Conservation (phyloP, 2,888 invertebrate genomes). For the Agrochola macilenta region DNA sequence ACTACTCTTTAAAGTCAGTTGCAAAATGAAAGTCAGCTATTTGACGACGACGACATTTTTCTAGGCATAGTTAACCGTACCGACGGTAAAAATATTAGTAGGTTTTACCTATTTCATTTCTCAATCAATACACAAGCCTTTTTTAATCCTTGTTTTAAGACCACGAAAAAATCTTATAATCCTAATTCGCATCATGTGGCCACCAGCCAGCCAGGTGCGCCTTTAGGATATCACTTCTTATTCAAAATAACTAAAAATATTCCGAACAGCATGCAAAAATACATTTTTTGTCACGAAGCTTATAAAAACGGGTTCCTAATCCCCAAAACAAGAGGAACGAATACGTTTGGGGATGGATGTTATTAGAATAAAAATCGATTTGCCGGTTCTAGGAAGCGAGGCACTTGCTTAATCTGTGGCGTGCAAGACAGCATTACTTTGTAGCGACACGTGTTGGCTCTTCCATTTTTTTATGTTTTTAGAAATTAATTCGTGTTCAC, state of each 20-base stretch:
- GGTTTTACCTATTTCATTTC: background rate
- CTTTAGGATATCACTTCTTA: constrained; percentile 66
- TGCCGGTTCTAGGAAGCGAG: constrained; percentile 83
- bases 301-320: constrained; percentile 76
- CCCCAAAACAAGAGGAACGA: constrained; percentile 79
- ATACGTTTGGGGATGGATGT: constrained; percentile 65
- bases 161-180: constrained; percentile 19
- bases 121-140: background rate
- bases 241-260: constrained; percentile 59
- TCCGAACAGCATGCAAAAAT: constrained; percentile 67
- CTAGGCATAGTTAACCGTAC: too few relatives aligned
- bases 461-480: constrained; percentile 67
- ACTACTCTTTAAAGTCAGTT: background rate
- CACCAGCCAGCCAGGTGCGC: constrained; percentile 61
- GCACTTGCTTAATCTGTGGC: constrained; percentile 88
- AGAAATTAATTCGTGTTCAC: constrained; percentile 54
- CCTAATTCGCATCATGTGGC: constrained; percentile 41
- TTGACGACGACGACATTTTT: background rate
- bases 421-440: constrained; percentile 82
- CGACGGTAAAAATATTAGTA: background rate
- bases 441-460: constrained; percentile 83
- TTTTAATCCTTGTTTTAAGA: constrained; percentile 22
- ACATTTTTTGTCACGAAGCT: constrained; percentile 65
- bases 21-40: background rate
- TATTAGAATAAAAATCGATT: constrained; percentile 80